phyloP scores from a whole-genome alignment of 2,113 vertebrate species.

The Nibea albiflora region DNA sequence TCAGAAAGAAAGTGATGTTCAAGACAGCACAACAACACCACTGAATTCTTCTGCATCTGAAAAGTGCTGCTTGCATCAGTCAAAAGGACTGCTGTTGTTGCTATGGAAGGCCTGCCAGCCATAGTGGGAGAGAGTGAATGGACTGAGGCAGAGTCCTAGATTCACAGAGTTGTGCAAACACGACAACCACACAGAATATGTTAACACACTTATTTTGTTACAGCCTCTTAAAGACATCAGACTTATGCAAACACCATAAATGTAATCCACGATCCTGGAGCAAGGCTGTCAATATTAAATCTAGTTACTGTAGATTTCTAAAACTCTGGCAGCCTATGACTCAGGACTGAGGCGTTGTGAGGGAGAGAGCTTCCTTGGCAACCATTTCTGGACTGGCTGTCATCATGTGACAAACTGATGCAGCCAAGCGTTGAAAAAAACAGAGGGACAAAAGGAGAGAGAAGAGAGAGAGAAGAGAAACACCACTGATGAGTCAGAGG shows the following conservation, averaged over 20 bases:
- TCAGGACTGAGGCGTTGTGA: constrained; percentile 30
- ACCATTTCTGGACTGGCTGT: constrained; percentile 52
- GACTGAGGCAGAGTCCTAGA: neutral
- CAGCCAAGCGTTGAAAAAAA: constrained; percentile 42
- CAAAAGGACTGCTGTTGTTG: constrained; percentile 47
- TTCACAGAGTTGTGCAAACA: constrained; percentile 5
- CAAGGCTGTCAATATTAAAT: neutral
- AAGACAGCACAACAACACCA: neutral
- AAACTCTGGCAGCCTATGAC: constrained; percentile 24
- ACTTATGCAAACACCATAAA: constrained; percentile 2
- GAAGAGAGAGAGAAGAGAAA: constrained; percentile 10
- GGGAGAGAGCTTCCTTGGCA: constrained; percentile 53
- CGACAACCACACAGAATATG: neutral
- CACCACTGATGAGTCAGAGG: constrained; percentile 71
- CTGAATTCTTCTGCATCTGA: constrained; percentile 13
- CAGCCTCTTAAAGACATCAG: neutral
- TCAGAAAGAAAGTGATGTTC: neutral
- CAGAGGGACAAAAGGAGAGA: neutral
- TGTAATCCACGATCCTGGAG: neutral
- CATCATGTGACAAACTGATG: constrained; percentile 57
- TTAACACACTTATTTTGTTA: neutral
- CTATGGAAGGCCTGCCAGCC: constrained; percentile 24
- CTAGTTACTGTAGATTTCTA: constrained; percentile 2
- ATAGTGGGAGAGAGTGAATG: constrained; percentile 18
- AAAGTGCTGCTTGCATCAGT: constrained; percentile 31